These are phyloP conservation scores for Pantelozetes paolii DNA, from an alignment of 2,888 invertebrate genomes.

Conservation along the genomic window DNA sequence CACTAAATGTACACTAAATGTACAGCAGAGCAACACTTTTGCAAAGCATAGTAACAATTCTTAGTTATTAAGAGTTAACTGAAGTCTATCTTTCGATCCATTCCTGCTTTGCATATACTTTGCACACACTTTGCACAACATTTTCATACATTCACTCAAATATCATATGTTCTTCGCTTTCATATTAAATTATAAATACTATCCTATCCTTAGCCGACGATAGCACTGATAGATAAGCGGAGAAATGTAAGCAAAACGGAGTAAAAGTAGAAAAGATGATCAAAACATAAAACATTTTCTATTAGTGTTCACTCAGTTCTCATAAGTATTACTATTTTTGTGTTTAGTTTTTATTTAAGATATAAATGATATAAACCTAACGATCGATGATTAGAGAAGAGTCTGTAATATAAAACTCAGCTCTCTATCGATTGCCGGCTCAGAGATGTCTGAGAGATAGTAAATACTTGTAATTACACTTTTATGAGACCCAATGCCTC, in stretches of 20 bases:
- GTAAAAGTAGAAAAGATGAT: conserved; percentile 21
- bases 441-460: conserved; percentile 30
- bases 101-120: neutral
- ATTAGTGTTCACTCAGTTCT: neutral
- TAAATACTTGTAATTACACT: conserved; percentile 36
- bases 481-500: conserved; percentile 10
- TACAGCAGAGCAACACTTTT: neutral
- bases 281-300: conserved; percentile 19
- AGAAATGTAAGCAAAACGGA: conserved; percentile 16
- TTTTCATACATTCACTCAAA: neutral
- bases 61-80: neutral
- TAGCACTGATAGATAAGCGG: neutral
- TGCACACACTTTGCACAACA: neutral
- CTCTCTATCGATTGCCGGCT: conserved; percentile 11
- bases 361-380: conserved; percentile 5
- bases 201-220: neutral
- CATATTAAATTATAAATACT: neutral
- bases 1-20: neutral
- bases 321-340: conserved; percentile 14
- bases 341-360: conserved; percentile 16
- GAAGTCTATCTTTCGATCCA: neutral
- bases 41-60: conserved; percentile 1
- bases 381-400: conserved; percentile 31
- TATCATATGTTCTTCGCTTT: neutral
- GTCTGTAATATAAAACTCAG: conserved; percentile 28